These are phyloP conservation scores for Athrips mouffetella DNA, from an alignment of 2,888 invertebrate genomes.

Conservation along the genomic window DNA sequence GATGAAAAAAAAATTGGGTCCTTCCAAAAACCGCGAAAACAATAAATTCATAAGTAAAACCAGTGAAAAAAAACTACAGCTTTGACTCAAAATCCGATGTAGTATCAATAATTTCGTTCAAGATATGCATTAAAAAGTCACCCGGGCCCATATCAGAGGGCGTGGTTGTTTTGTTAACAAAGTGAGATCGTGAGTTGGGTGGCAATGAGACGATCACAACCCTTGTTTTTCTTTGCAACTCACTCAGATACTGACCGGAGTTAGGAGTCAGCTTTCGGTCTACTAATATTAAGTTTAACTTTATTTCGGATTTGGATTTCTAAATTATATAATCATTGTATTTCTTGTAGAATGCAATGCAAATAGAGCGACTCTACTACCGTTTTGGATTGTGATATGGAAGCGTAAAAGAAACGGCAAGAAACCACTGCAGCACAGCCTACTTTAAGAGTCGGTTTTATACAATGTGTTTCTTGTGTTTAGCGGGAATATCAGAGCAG, in stretches of 20 bases:
- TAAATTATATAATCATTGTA: too few relatives aligned
- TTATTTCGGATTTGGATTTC: too few relatives aligned
- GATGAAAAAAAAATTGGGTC: neutral
- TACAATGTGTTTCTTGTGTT: too few relatives aligned
- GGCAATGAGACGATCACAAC: conserved; percentile 60
- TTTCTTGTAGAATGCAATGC: too few relatives aligned
- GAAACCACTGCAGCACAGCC: too few relatives aligned
- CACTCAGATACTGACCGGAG: conserved; percentile 56
- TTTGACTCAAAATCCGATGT: conserved; percentile 35
- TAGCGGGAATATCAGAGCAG: too few relatives aligned
- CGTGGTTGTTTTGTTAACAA: conserved; percentile 72
- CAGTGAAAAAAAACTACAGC: conserved; percentile 50
- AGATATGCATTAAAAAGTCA: conserved; percentile 74
- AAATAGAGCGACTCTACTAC: too few relatives aligned
- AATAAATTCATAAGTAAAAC: conserved; percentile 27
- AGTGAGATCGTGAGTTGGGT: conserved; percentile 69
- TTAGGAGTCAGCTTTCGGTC: neutral
- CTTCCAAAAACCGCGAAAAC: neutral
- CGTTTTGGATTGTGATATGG: too few relatives aligned
- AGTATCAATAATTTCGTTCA: conserved; percentile 68
- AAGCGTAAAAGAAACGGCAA: too few relatives aligned
- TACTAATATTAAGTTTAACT: too few relatives aligned
- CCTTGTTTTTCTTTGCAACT: conserved; percentile 72
- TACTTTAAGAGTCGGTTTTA: too few relatives aligned
- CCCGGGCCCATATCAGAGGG: conserved; percentile 64